phyloP scores from a whole-genome alignment of 64 coral and sea anemone genomes.

The Dendronephthya gigantea region DNA sequence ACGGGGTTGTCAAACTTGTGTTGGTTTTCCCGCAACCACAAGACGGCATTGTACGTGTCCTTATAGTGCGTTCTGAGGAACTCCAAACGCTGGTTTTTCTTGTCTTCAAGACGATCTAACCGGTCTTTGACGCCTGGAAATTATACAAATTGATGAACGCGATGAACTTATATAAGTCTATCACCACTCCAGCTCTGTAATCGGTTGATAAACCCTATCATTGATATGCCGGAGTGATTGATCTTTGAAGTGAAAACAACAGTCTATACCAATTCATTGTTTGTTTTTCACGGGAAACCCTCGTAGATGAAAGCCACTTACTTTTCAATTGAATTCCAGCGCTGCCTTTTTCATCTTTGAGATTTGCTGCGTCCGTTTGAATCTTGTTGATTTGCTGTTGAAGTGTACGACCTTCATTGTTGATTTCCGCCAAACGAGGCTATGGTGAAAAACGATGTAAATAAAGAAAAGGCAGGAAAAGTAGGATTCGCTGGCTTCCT shows the following conservation, averaged over 20 bases:
- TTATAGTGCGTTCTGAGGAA: slow-evolving; percentile 42
- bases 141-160: no score
- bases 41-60: slow-evolving; percentile 93
- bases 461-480: no score
- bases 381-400: slow-evolving; percentile 54
- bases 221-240: no score
- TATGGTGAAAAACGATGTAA: no score
- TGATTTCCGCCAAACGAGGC: slow-evolving; percentile 69
- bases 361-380: slow-evolving; percentile 50
- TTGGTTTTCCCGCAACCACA: slow-evolving; percentile 85
- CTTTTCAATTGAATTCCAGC: slow-evolving; percentile 52
- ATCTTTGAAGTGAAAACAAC: no score
- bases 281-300: not conserved
- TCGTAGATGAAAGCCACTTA: not conserved
- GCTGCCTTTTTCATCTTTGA: slow-evolving; percentile 44
- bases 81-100: slow-evolving; percentile 73
- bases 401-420: slow-evolving; percentile 49
- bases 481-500: no score
- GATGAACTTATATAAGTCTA: no score
- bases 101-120: slow-evolving; percentile 75
- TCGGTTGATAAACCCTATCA: no score
- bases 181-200: no score
- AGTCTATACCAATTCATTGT: not conserved
- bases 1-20: slow-evolving; percentile 54
- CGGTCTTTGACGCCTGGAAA: slow-evolving; percentile 52